Evolutionary conservation across 2,888 invertebrate genomes (phyloP), one percentile per base, ranked within the genome.

Genomic region (Endotricha flammealis): DNA sequence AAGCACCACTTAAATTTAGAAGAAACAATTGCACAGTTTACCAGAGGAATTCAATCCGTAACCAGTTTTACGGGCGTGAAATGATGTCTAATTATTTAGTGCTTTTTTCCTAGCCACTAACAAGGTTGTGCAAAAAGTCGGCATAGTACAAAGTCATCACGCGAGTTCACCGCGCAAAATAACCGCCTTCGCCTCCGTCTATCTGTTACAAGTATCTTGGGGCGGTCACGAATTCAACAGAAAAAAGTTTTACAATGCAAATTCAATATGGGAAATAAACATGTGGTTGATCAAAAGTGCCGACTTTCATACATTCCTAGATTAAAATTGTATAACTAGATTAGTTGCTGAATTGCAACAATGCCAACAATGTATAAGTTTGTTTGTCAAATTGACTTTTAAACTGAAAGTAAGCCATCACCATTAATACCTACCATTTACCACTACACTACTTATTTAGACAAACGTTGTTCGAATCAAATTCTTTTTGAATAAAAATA

Each of bases 171-270:
- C 11, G n/a, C 13, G 27, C 12, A 52, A 54, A 53, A 58, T 52
- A 53, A 53, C 46, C 42, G 34, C 32, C 13, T 20, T n/a, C 28
- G 41, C 46, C 42, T 32, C 31, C 7, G 12, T n/a, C 20, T 42
- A 52, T 50, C 47, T 35, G 36, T 37, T 41, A 27, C 14, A 10
- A 20, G 13, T 44, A 53, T 55, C 50, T 52, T 49, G 38, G 42
- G 47, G 48, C 51, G 38, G 63, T 66, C 64, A 64, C 58, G 61
- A 57, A 35, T 41, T 29, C 13, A 27, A 20, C 27, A 20, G 44
- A 50, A 63, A 69, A 71, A 63, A 69, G 53, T 52, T 2, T 16
- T 43, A 50, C 58, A 59, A 64, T 67, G 64, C 63, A 62, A 67
- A 70, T 71, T 65, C 62, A 66, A 70, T 57, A 41, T 43, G 34